Percentiles rank a stretch among this genome's conserved stretches.
Evolutionary conservation across 2,888 invertebrate genomes (phyloP).

Genomic region (Drosophila infuscata): DNA sequence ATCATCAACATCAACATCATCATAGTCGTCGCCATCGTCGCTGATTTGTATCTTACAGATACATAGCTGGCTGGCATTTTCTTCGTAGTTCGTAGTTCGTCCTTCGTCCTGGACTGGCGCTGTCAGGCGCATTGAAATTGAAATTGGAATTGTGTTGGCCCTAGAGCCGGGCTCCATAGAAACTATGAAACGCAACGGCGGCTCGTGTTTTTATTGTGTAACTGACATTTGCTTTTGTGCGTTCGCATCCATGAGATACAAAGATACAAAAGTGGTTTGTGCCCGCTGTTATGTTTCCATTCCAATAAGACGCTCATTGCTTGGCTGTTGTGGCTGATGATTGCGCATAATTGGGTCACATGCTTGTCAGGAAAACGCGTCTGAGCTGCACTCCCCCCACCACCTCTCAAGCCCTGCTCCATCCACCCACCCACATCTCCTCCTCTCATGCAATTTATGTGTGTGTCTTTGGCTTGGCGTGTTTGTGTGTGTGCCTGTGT

Average conservation of each 20-base stretch:
- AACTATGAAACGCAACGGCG: slow-evolving; percentile 38
- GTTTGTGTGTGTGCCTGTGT: slow-evolving; percentile 8
- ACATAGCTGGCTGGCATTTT: slow-evolving; percentile 25
- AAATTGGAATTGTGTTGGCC: slow-evolving; percentile 54
- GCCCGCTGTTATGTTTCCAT: slow-evolving; percentile 58
- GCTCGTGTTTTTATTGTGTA: slow-evolving; percentile 68
- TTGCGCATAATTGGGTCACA: slow-evolving; percentile 79
- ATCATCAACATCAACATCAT: slow-evolving; percentile 28
- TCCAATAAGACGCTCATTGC: slow-evolving; percentile 41
- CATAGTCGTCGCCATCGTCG: slow-evolving; percentile 28
- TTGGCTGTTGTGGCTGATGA: slow-evolving; percentile 56
- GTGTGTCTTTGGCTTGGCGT: background rate
- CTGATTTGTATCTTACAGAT: slow-evolving; percentile 65
- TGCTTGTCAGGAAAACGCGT: slow-evolving; percentile 74
- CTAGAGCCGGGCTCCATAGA: slow-evolving; percentile 31
- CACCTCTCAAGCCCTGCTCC: background rate
- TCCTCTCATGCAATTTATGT: slow-evolving; percentile 25
- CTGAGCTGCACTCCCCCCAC: background rate
- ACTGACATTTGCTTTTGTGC: slow-evolving; percentile 71
- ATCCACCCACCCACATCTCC: background rate
- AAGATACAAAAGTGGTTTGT: slow-evolving; percentile 67
- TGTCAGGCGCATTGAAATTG: slow-evolving; percentile 79
- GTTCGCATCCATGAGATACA: slow-evolving; percentile 45
- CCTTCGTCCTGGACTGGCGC: slow-evolving; percentile 62
- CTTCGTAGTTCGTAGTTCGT: slow-evolving; percentile 18